These are phyloP conservation scores for Amyelois transitella DNA, from an alignment of 1,140 invertebrate genomes.

Conservation along the genomic window DNA sequence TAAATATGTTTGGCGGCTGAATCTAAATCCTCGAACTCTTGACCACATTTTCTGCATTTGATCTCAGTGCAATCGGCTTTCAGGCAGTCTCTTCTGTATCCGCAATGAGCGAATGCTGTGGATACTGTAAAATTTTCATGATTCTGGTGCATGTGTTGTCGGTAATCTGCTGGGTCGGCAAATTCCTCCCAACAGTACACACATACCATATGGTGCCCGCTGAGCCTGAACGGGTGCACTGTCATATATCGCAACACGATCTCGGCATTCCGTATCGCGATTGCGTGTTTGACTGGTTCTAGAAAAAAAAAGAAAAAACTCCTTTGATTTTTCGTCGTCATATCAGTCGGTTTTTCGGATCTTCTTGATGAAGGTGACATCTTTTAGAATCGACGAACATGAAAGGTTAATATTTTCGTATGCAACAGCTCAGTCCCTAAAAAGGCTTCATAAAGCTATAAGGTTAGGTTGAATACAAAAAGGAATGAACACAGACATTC, in stretches of 20 bases:
- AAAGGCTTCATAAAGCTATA: too few species aligned
- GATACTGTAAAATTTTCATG: constrained; percentile 34
- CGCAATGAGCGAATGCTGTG: constrained; percentile 38
- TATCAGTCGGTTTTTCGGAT: too few species aligned
- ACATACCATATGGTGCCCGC: constrained; percentile 43
- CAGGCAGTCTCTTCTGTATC: constrained; percentile 28
- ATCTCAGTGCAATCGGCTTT: constrained; percentile 46
- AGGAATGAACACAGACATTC: too few species aligned
- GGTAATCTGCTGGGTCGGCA: constrained; percentile 29
- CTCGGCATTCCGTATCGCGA: constrained; percentile 55
- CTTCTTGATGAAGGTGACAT: too few species aligned
- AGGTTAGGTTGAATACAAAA: too few species aligned
- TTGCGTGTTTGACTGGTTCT: constrained; percentile 32
- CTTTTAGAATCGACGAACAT: too few species aligned
- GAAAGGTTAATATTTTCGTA: too few species aligned
- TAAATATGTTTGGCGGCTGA: constrained; percentile 35
- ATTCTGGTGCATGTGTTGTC: constrained; percentile 33
- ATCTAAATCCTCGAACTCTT: constrained; percentile 24
- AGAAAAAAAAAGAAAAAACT: constrained; percentile 40
- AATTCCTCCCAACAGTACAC: constrained; percentile 59
- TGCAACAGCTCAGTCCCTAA: too few species aligned
- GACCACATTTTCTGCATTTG: constrained; percentile 31
- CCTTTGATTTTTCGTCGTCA: not conserved
- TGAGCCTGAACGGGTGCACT: constrained; percentile 54
- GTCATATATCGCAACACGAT: constrained; percentile 56